Evolutionary conservation across 1,140 invertebrate genomes (phyloP).

Genomic region (Listronotus oregonensis): DNA sequence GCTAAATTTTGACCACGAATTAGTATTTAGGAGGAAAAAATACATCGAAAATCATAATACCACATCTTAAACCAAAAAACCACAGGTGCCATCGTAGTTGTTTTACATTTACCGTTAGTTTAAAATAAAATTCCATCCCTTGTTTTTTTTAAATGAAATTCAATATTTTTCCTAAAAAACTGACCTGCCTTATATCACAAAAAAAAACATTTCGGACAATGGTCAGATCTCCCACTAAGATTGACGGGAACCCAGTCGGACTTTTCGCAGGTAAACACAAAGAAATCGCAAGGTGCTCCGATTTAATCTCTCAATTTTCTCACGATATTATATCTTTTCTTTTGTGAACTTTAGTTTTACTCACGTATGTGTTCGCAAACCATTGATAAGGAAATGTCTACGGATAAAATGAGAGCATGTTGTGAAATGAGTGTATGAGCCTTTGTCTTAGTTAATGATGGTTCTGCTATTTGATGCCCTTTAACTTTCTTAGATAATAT

Average conservation of each 20-base stretch:
- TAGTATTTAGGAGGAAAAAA: no score
- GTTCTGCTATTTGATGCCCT: constrained; percentile 15
- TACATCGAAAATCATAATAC: no score
- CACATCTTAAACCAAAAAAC: no score
- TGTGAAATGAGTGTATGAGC: constrained; percentile 14
- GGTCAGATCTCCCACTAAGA: constrained; percentile 5
- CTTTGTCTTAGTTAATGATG: constrained; percentile 27
- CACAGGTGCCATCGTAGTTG: no score
- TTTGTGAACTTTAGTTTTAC: constrained; percentile 31
- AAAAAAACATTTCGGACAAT: no score
- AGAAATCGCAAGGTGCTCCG: constrained; percentile 26
- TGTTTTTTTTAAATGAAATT: no score
- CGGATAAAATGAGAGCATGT: constrained; percentile 24
- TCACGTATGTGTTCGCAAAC: constrained; percentile 28
- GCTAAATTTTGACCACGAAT: no score
- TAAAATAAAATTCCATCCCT: no score
- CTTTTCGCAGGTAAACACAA: constrained; percentile 5
- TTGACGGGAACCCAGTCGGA: neutral
- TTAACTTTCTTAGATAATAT: neutral
- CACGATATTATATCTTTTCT: constrained; percentile 30
- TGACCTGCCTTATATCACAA: no score
- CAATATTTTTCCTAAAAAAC: no score
- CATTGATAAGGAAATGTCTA: constrained; percentile 30
- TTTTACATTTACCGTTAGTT: no score
- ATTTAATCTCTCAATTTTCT: constrained; percentile 30